These are phyloP conservation scores for Bombus difficillimus DNA, from an alignment of 1,140 invertebrate species.

Conservation along the genomic window DNA sequence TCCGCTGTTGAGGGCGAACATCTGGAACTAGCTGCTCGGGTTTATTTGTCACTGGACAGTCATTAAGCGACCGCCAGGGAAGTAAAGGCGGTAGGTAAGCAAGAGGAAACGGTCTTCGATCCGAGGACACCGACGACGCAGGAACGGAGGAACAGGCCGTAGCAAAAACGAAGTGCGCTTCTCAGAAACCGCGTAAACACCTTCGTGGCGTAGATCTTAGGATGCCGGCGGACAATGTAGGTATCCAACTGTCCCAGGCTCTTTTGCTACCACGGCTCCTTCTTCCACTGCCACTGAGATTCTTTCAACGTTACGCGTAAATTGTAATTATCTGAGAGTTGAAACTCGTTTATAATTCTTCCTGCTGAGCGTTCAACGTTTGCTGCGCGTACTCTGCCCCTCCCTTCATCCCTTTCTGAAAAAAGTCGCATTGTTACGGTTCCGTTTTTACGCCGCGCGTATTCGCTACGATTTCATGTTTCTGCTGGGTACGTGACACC, in stretches of 20 bases:
- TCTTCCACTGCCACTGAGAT: slow-evolving; percentile 39
- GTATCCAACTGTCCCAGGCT: slow-evolving; percentile 60
- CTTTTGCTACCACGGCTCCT: slow-evolving; percentile 30
- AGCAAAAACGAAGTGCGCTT: slow-evolving; percentile 71
- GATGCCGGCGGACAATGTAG: slow-evolving; percentile 65
- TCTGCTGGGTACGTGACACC: neutral
- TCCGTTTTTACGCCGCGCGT: neutral
- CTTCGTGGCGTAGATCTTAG: slow-evolving; percentile 68
- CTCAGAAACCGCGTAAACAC: slow-evolving; percentile 71
- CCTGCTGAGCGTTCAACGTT: slow-evolving; percentile 2
- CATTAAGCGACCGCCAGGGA: slow-evolving; percentile 66
- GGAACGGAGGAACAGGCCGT: slow-evolving; percentile 52
- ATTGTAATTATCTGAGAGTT: slow-evolving; percentile 65
- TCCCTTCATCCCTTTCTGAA: neutral
- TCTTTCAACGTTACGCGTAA: slow-evolving; percentile 36
- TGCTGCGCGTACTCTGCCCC: neutral
- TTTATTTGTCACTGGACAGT: slow-evolving; percentile 74
- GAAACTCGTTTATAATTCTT: slow-evolving; percentile 33
- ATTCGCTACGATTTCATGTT: neutral
- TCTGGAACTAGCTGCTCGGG: slow-evolving; percentile 57
- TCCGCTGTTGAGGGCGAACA: slow-evolving; percentile 57
- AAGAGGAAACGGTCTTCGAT: slow-evolving; percentile 60
- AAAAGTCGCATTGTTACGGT: slow-evolving; percentile 13
- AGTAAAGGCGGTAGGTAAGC: slow-evolving; percentile 60
- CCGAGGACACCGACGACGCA: slow-evolving; percentile 41